phyloP scores from a whole-genome alignment of 2,888 invertebrate genomes.

The Molorchus minor region DNA sequence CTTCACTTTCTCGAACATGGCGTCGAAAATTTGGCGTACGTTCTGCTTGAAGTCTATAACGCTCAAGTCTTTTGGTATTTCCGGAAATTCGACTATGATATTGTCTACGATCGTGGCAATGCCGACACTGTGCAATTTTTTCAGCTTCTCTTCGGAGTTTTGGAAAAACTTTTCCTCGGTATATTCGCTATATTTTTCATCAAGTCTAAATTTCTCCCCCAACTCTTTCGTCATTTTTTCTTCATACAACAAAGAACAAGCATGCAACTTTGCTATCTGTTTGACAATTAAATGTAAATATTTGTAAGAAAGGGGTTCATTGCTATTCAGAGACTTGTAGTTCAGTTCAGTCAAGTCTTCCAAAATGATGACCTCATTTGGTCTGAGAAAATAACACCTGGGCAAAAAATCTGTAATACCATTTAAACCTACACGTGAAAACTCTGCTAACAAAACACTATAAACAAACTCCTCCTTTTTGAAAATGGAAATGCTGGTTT shows the following conservation, averaged over 20 bases:
- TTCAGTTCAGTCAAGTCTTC: slow-evolving; percentile 55
- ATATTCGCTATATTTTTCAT: slow-evolving; percentile 45
- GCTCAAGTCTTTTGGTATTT: background rate
- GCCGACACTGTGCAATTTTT: background rate
- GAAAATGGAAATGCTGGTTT: slow-evolving; percentile 39
- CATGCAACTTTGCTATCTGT: slow-evolving; percentile 53
- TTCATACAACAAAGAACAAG: slow-evolving; percentile 54
- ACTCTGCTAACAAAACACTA: slow-evolving; percentile 53
- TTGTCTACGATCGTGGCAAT: background rate
- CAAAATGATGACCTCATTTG: slow-evolving; percentile 55
- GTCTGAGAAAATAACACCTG: slow-evolving; percentile 54
- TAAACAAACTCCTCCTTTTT: slow-evolving; percentile 58
- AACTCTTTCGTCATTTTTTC: slow-evolving; percentile 38
- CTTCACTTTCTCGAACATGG: background rate
- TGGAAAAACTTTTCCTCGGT: background rate
- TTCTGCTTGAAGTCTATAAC: background rate
- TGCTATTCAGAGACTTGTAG: slow-evolving; percentile 27
- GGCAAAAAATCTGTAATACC: slow-evolving; percentile 50
- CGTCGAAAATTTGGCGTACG: background rate
- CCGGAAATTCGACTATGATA: background rate
- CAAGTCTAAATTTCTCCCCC: slow-evolving; percentile 40
- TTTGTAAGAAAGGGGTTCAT: slow-evolving; percentile 35
- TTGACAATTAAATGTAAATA: slow-evolving; percentile 41
- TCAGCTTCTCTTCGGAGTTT: background rate
- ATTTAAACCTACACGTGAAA: slow-evolving; percentile 51